Evolutionary conservation across 2,888 invertebrate species (phyloP), one percentile per base, ranked within the genome.

Genomic region (Osmoderma eremita): DNA sequence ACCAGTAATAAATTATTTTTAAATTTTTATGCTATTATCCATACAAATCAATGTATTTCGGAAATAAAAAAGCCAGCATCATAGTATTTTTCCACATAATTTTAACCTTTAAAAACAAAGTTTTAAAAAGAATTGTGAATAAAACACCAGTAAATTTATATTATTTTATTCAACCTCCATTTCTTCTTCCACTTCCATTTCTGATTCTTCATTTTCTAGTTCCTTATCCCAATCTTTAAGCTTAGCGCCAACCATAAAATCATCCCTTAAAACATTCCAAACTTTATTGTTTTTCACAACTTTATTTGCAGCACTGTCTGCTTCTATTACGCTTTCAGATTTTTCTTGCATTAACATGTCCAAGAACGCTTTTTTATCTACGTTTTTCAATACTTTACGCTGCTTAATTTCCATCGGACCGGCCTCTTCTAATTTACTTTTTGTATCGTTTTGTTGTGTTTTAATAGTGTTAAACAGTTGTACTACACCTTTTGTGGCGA

Each of bases 221-320:
- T 91, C 88, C 81, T 93, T 92, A 78, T 95, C 94, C 96, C 96
- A 96, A 81, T 95, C 94, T 83, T 94, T 95, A 83, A 95, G 87
- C 83, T 91, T 92, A 30, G 92, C 91, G 70, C 91, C 92, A 86
- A 93, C 92, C 90, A 94, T 92, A 79, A 93, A 97, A 81, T 96
- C 94, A 77, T 95, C 93, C 70, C 91, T 84, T 22, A 91, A 78
- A 39, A 89, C 89, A 83, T 83, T 87, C 90, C 90, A 90, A 73
- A 85, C 86, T 2, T 82, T 76, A 63, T 81, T 10, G 10, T 10
- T 2, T 4, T 30, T 30, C 2, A 30, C 30, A 5, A 30, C 30
- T 30, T 74, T 78, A 54, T 82, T 78, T 71, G 86, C 84, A 74
- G 84, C 81, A 62, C 87, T 86, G 54, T 75, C 68, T n/a, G 73